These are phyloP conservation scores for Anthophora plumipes DNA, from an alignment of 2,888 invertebrate genomes.

Conservation along the genomic window DNA sequence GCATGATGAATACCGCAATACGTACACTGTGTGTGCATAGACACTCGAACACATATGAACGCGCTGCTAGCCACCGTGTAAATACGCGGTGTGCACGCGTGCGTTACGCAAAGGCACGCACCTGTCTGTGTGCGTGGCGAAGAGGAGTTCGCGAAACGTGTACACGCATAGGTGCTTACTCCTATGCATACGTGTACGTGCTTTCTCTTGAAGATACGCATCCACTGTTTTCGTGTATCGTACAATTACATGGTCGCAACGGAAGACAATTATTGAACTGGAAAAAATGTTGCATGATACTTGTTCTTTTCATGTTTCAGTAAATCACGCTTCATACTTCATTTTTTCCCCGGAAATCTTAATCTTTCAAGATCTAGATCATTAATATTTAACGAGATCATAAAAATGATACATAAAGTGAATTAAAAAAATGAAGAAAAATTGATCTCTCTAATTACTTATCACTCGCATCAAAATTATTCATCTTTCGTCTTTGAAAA, in stretches of 20 bases:
- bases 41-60: slow-evolving; percentile 8
- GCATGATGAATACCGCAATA: slow-evolving; percentile 37
- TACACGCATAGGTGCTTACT: neutral
- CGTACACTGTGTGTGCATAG: slow-evolving; percentile 4
- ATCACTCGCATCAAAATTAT: too few relatives aligned
- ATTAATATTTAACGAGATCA: too few relatives aligned
- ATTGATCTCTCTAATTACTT: too few relatives aligned
- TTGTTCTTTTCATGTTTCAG: too few relatives aligned
- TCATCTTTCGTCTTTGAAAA: too few relatives aligned
- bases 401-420: too few relatives aligned
- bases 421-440: too few relatives aligned
- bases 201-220: slow-evolving; percentile 16
- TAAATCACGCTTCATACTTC: too few relatives aligned
- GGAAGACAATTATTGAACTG: neutral
- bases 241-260: slow-evolving; percentile 1
- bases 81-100: slow-evolving; percentile 20
- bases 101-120: slow-evolving; percentile 34
- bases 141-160: slow-evolving; percentile 34
- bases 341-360: too few relatives aligned
- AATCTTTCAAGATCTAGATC: too few relatives aligned
- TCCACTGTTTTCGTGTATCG: slow-evolving; percentile 8
- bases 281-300: neutral
- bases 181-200: slow-evolving; percentile 2
- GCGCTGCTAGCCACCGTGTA: slow-evolving; percentile 29
- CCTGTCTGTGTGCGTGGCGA: slow-evolving; percentile 16